Base-by-base conservation (phyloP, 2,113 vertebrate species). In the Hippocampus comes region DNA sequence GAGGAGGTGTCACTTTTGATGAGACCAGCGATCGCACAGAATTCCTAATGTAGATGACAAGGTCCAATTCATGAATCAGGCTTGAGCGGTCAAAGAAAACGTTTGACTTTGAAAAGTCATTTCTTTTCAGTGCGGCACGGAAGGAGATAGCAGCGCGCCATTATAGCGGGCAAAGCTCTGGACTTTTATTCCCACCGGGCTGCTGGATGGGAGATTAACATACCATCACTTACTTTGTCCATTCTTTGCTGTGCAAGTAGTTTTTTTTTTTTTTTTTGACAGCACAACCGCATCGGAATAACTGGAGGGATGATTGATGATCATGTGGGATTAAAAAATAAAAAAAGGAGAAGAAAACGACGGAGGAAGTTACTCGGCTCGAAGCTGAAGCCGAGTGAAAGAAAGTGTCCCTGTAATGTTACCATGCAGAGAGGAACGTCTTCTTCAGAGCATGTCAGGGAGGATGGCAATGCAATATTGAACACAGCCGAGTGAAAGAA, bases 71-170 rank as follows among this genome's bases (percentile, higher is more conserved):
- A 79, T 61, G 75, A 83, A 86, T 87, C 81, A 70, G 76, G 78
- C 84, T 81, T 79, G 83, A 87, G 86, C 81, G 83, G 88, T 80
- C 86, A 81, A 81, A 84, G 86, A 78, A 84, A 78, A 75, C 55
- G n/a, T 61, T 27, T 38, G 61, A 76, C 48, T 76, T 82, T 71
- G 82, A 81, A 84, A 90, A 84, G 88, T 87, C 69, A 90, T 89
- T 90, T 87, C 65, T 85, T 82, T 78, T 82, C 65, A 75, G 77
- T 15, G 7, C 79, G 67, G 77, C 46, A n/a, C 71, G 75, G 70
- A 78, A 68, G 63, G 80, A 88, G 90, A 89, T 88, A 88, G 86
- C 84, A 76, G 86, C 75, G 79, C 49, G 81, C 84, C 77, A 90
- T 92, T 88, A 38, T 6, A 87, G 65, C 76, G 78, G 74, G 67